Evolutionary conservation across 2,113 vertebrate species (phyloP).

Genomic region (Spizaetus ornatus): DNA sequence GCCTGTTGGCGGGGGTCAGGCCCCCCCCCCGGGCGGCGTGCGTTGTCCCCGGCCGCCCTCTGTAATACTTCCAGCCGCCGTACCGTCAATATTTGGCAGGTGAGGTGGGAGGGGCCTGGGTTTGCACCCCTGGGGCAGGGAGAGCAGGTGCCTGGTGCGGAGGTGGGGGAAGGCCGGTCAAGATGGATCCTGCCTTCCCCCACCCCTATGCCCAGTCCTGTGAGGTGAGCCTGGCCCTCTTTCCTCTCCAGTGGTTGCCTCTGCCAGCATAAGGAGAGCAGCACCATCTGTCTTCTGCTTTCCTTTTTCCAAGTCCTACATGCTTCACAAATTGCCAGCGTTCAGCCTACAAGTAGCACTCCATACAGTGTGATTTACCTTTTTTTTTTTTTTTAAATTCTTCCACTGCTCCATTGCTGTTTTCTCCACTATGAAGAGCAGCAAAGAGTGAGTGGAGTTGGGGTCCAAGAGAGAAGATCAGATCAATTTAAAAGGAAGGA

Average conservation of each 20-base stretch:
- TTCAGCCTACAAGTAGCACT: background rate
- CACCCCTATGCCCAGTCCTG: rapidly evolving
- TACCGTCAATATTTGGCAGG: background rate
- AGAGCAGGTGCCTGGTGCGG: background rate
- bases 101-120: background rate
- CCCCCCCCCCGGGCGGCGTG: too few species aligned
- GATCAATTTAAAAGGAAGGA: background rate
- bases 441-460: background rate
- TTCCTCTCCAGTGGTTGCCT: background rate
- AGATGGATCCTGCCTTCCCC: background rate
- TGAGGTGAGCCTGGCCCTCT: background rate
- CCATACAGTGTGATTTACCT: background rate
- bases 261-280: background rate
- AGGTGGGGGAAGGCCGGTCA: background rate
- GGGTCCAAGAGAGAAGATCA: background rate
- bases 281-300: background rate
- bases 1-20: too few species aligned
- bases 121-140: background rate
- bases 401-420: rapidly evolving
- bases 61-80: too few species aligned
- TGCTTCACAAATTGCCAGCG: background rate
- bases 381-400: background rate
- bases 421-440: background rate
- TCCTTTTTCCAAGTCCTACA: rapidly evolving
- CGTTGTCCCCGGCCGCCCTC: too few species aligned